These are phyloP conservation scores for Actinia equina DNA, from an alignment of 64 coral and sea anemone species.

Conservation along the genomic window DNA sequence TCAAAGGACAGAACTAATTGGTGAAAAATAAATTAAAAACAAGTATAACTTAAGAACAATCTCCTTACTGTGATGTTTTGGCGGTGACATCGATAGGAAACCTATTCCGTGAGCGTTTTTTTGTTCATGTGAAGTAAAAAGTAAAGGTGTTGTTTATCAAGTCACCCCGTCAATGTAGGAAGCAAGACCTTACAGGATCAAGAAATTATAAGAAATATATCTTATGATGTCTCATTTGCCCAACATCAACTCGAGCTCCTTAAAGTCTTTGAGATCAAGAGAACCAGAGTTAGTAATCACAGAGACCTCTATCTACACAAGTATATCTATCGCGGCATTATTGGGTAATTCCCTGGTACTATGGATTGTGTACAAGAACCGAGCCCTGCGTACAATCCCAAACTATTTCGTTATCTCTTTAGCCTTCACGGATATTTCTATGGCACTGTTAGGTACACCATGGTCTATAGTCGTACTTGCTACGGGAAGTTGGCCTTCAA, in stretches of 20 bases:
- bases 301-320: constrained; percentile 24
- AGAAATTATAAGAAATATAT: too few species aligned
- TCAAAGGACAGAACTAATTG: too few species aligned
- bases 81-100: too few species aligned
- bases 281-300: not conserved
- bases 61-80: too few species aligned
- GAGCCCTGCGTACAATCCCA: constrained; percentile 30
- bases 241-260: not conserved
- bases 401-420: constrained; percentile 59
- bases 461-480: constrained; percentile 20
- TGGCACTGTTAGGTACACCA: constrained; percentile 23
- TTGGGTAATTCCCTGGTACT: constrained; percentile 46
- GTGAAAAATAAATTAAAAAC: too few species aligned
- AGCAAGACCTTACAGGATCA: too few species aligned
- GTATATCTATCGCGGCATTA: constrained; percentile 6
- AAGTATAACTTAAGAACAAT: too few species aligned
- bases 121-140: too few species aligned
- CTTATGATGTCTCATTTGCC: not conserved
- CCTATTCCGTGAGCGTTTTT: too few species aligned
- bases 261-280: not conserved
- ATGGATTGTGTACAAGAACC: constrained; percentile 61
- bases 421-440: constrained; percentile 34
- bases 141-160: too few species aligned
- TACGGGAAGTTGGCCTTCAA: constrained; percentile 22
- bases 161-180: too few species aligned